phyloP scores from a whole-genome alignment of 2,113 vertebrate genomes.

The human region DNA sequence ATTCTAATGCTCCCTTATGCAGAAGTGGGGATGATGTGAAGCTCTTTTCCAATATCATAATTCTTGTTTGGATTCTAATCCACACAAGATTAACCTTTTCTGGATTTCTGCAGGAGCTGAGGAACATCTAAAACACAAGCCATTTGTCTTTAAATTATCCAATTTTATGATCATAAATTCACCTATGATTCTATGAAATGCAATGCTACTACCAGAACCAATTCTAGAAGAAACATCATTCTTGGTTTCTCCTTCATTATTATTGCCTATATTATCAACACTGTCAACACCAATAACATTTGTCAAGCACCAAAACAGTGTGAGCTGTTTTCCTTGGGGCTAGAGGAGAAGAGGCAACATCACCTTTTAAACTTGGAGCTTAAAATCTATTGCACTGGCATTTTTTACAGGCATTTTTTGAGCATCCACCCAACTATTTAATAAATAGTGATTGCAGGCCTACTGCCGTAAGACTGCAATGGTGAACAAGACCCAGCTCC shows the following conservation, averaged over 20 bases:
- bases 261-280: background rate
- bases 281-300: background rate
- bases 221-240: background rate
- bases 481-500: background rate
- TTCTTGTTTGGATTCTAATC: background rate
- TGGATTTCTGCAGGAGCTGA: background rate
- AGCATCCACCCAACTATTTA: background rate
- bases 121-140: background rate
- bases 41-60: background rate
- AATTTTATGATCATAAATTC: background rate
- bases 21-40: rapidly evolving
- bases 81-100: background rate
- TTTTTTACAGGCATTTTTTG: background rate
- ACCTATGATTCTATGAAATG: background rate
- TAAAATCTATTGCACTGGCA: background rate
- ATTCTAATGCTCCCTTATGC: background rate
- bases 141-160: background rate
- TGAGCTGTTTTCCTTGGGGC: background rate
- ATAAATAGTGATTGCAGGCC: background rate
- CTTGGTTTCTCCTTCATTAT: background rate
- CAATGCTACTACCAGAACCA: background rate
- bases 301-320: background rate
- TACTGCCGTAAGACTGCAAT: background rate
- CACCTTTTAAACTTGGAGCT: background rate
- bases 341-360: background rate